Evolutionary conservation across 2,797 vertebrate species (phyloP).

Genomic region (Spheniscus humboldti): DNA sequence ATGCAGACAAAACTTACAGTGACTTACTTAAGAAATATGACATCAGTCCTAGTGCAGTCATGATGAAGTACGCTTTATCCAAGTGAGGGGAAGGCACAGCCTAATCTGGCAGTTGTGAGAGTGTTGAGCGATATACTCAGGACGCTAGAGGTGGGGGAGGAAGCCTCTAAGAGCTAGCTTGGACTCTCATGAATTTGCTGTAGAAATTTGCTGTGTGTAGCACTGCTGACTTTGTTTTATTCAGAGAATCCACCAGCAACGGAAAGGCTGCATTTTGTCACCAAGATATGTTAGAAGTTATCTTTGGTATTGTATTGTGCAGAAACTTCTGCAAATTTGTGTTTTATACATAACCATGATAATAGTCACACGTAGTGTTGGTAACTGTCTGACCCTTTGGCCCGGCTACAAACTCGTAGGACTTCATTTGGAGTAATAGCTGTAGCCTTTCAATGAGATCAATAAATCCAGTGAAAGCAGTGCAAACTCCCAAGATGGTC

Average conservation of each 20-base stretch:
- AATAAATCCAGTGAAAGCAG: background rate
- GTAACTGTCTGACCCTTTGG: background rate
- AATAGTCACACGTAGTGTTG: rapidly evolving
- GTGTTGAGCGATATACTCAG: background rate
- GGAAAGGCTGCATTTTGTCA: background rate
- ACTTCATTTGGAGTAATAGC: background rate
- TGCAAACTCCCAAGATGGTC: background rate
- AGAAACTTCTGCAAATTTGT: background rate
- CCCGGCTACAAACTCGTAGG: background rate
- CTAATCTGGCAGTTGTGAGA: background rate
- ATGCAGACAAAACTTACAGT: background rate
- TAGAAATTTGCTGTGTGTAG: background rate
- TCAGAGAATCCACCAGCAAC: background rate
- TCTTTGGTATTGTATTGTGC: background rate
- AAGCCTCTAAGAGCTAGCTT: background rate
- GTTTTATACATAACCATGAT: background rate
- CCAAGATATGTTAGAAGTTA: background rate
- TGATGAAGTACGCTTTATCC: background rate
- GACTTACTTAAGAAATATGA: background rate
- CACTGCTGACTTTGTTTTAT: background rate
- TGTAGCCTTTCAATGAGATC: background rate
- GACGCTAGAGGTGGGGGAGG: background rate
- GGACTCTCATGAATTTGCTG: background rate
- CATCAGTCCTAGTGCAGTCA: background rate
- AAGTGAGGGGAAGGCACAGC: background rate